Evolutionary conservation across 2,113 vertebrate species (phyloP).

Genomic region (Chaetodon trifascialis): DNA sequence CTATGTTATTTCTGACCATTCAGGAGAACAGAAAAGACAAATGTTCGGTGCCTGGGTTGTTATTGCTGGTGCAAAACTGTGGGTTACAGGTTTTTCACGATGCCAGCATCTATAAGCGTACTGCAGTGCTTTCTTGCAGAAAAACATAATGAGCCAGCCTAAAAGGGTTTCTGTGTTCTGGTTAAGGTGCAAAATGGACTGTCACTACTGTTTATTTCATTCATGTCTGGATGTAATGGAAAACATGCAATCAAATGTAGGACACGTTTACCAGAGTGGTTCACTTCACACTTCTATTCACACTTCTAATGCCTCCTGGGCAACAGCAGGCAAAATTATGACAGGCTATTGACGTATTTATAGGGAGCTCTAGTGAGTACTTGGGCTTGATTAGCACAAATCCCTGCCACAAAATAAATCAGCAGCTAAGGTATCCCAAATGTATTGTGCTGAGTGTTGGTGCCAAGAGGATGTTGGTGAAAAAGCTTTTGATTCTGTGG

Average conservation of each 20-base stretch:
- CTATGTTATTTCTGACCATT: slow-evolving; percentile 73
- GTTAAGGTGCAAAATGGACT: slow-evolving; percentile 82
- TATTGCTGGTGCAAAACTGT: slow-evolving; percentile 55
- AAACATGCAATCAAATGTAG: slow-evolving; percentile 83
- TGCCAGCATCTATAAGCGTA: slow-evolving; percentile 66
- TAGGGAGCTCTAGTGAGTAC: slow-evolving; percentile 48
- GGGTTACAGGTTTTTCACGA: slow-evolving; percentile 66
- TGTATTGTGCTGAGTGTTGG: slow-evolving; percentile 35
- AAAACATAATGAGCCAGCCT: slow-evolving; percentile 81
- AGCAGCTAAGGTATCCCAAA: slow-evolving; percentile 32
- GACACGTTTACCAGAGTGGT: slow-evolving; percentile 76
- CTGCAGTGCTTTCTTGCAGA: slow-evolving; percentile 72
- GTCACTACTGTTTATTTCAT: slow-evolving; percentile 81
- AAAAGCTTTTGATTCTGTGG: slow-evolving; percentile 65
- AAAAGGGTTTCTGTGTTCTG: slow-evolving; percentile 84
- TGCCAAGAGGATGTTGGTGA: slow-evolving; percentile 46
- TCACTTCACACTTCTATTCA: slow-evolving; percentile 78
- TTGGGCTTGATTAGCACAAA: slow-evolving; percentile 69
- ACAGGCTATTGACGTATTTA: slow-evolving; percentile 73
- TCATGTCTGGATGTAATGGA: slow-evolving; percentile 75
- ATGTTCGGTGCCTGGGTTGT: slow-evolving; percentile 58
- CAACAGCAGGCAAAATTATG: slow-evolving; percentile 70
- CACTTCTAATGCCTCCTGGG: slow-evolving; percentile 76
- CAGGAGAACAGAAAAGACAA: slow-evolving; percentile 64
- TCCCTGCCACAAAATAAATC: slow-evolving; percentile 64